Percentiles rank a stretch among this genome's conserved stretches.
Evolutionary conservation across 2,797 vertebrate species (phyloP).

Genomic region (Myotis pilosus): DNA sequence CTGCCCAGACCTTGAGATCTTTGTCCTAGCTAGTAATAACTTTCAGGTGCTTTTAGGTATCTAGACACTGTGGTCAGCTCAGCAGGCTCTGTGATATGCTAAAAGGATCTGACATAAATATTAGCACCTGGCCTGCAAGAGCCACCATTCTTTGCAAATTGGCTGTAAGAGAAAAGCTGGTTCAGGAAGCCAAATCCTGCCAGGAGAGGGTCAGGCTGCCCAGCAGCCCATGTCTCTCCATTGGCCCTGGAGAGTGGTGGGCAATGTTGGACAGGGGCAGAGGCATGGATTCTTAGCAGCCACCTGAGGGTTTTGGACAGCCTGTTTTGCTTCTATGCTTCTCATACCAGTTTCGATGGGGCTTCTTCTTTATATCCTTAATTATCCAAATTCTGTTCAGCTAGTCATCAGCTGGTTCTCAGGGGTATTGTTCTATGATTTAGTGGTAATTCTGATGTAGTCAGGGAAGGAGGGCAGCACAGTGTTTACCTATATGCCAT

Average conservation of each 20-base stretch:
- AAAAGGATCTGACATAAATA: not conserved
- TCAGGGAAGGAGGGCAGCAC: not conserved
- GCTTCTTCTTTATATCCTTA: not conserved
- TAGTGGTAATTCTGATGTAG: not conserved
- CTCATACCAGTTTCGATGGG: not conserved
- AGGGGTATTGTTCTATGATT: not conserved
- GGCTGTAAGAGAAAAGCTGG: not conserved
- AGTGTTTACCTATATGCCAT: not conserved
- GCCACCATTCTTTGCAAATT: not conserved
- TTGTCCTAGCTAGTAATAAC: not conserved
- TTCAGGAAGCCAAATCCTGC: not conserved
- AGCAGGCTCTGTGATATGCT: not conserved
- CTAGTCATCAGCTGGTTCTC: not conserved
- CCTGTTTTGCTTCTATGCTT: not conserved
- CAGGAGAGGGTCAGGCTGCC: not conserved
- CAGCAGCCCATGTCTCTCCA: not conserved
- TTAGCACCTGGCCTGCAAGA: no score
- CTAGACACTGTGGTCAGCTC: not conserved
- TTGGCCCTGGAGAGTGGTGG: not conserved
- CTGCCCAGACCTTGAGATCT: no score
- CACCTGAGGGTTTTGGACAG: not conserved
- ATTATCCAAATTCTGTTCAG: not conserved
- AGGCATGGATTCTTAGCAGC: not conserved
- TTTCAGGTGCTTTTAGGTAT: not conserved
- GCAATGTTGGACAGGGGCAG: slow-evolving; percentile 6